Conservation (phyloP, 2,113 vertebrate genomes). For the Carassius auratus region DNA sequence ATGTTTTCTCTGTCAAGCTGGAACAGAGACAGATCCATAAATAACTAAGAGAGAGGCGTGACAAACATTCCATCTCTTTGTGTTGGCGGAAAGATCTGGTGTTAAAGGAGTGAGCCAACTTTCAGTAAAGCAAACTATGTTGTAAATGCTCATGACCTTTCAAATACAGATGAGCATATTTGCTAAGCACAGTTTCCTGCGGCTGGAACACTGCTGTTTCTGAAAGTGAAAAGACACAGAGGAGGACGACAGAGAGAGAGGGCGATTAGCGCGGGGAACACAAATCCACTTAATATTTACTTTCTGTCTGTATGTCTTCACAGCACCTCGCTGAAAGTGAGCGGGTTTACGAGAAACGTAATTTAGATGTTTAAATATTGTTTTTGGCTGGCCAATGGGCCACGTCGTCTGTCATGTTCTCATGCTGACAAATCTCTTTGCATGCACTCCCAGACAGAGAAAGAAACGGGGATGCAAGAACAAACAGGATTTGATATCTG, state of each 20-base stretch:
- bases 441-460: constrained; percentile 44
- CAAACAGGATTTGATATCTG: constrained; percentile 29
- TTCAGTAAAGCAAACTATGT: background rate
- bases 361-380: constrained; percentile 61
- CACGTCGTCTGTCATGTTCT: constrained; percentile 33
- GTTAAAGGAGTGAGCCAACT: background rate
- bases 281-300: constrained; percentile 54
- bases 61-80: background rate
- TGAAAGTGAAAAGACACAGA: constrained; percentile 15
- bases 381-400: constrained; percentile 44
- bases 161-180: constrained; percentile 20
- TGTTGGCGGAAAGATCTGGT: constrained; percentile 3
- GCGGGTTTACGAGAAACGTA: constrained; percentile 45
- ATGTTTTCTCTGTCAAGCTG: background rate
- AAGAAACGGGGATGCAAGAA: constrained; percentile 38
- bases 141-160: constrained; percentile 55
- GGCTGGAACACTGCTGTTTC: constrained; percentile 34
- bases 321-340: constrained; percentile 41
- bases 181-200: constrained; percentile 45
- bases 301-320: constrained; percentile 43
- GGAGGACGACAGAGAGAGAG: background rate
- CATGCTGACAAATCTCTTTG: constrained; percentile 46
- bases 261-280: constrained; percentile 41
- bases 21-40: constrained; percentile 8
- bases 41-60: constrained; percentile 1